A percentile compares a stretch with the other conserved stretches of the same genome.
Evolutionary conservation across 1,140 invertebrate species (phyloP).

Genomic region (Asobara japonica): DNA sequence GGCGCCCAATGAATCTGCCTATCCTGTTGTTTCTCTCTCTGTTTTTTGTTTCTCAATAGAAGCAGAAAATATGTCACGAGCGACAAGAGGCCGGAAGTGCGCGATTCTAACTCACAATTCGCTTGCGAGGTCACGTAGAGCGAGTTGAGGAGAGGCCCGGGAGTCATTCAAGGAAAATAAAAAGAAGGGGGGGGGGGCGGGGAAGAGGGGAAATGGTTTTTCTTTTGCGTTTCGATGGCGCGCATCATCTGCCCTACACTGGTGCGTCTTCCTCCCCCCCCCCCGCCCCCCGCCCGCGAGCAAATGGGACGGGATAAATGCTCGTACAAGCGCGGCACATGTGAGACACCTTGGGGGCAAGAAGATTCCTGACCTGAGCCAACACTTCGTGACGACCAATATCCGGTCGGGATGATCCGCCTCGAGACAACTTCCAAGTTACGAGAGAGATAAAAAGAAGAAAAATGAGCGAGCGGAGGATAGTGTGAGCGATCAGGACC

Average conservation of each 20-base stretch:
- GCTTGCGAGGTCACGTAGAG: slow-evolving; percentile 55
- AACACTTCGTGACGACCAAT: slow-evolving; percentile 61
- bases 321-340: not conserved
- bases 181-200: not conserved
- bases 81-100: slow-evolving; percentile 35
- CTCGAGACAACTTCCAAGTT: slow-evolving; percentile 10
- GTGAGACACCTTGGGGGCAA: slow-evolving; percentile 31
- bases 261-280: no score
- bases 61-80: slow-evolving; percentile 9
- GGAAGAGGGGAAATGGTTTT: not conserved
- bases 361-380: slow-evolving; percentile 55
- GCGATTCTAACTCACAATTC: slow-evolving; percentile 44
- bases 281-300: no score
- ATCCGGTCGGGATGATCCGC: slow-evolving; percentile 56
- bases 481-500: no score
- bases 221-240: not conserved
- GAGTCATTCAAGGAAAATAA: not conserved
- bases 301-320: no score
- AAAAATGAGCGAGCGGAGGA: no score
- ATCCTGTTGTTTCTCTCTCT: not conserved
- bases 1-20: not conserved
- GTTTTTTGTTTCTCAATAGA: not conserved
- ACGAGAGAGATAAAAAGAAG: not conserved
- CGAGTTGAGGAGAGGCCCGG: not conserved
- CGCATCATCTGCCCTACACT: not conserved